Evolutionary conservation across 2,888 invertebrate species (phyloP).

Genomic region (Zaprionus lineosus): DNA sequence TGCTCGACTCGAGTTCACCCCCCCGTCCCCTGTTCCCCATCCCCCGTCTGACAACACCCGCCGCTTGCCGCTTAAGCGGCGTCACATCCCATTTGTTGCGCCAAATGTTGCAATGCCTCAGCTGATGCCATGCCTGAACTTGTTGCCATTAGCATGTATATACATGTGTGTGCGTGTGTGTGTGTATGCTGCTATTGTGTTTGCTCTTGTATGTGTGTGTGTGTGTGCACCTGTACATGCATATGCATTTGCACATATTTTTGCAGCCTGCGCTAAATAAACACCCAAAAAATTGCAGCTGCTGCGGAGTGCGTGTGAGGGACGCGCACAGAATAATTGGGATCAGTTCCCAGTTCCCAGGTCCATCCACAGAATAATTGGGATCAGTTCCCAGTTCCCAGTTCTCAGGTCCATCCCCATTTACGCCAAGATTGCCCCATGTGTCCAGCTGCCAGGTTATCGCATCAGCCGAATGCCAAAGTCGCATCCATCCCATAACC

Average conservation of each 20-base stretch:
- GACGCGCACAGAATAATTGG: slow-evolving; percentile 7
- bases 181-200: slow-evolving; percentile 6
- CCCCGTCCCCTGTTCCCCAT: not conserved
- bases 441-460: too few relatives aligned
- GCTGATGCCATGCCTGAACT: slow-evolving; percentile 52
- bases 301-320: slow-evolving; percentile 22
- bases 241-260: slow-evolving; percentile 16
- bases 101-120: slow-evolving; percentile 60
- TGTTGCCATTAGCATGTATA: slow-evolving; percentile 26
- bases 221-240: too few relatives aligned
- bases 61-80: slow-evolving; percentile 5
- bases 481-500: too few relatives aligned
- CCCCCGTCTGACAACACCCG: not conserved
- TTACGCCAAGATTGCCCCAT: too few relatives aligned
- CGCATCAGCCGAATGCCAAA: too few relatives aligned
- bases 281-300: slow-evolving; percentile 14
- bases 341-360: too few relatives aligned
- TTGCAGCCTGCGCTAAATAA: slow-evolving; percentile 32
- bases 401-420: too few relatives aligned
- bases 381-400: too few relatives aligned
- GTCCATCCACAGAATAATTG: too few relatives aligned
- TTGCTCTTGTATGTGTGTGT: slow-evolving; percentile 1
- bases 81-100: slow-evolving; percentile 56
- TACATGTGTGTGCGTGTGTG: not conserved
- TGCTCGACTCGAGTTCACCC: not conserved